Conservation (phyloP, 2,888 invertebrate species). For the Andrena bicolor region DNA sequence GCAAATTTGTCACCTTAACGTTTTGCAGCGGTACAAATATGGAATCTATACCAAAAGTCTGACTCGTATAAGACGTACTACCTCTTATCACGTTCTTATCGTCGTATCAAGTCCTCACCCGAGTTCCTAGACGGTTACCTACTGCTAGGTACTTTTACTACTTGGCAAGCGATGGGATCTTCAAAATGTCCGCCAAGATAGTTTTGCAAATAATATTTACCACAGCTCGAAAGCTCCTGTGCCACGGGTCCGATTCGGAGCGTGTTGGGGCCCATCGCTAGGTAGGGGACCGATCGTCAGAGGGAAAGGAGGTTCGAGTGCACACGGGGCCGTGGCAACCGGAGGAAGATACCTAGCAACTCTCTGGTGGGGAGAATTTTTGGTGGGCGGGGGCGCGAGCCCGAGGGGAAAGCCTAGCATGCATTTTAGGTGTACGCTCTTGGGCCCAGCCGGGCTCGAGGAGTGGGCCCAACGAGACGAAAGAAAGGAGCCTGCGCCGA, state of each 20-base stretch:
- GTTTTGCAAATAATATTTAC: conserved; percentile 4
- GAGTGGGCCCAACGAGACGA: conserved; percentile 76
- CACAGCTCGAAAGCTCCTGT: conserved; percentile 16
- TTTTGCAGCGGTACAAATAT: too few relatives aligned
- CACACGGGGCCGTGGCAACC: conserved; percentile 83
- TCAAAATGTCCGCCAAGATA: not conserved
- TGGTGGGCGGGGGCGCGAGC: conserved; percentile 69
- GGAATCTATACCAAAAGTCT: too few relatives aligned
- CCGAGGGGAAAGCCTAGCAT: conserved; percentile 81
- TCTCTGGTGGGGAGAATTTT: conserved; percentile 69
- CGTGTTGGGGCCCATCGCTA: conserved; percentile 35
- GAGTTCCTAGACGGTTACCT: too few relatives aligned
- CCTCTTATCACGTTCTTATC: too few relatives aligned
- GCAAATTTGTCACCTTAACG: not conserved
- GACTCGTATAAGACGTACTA: too few relatives aligned
- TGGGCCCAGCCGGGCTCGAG: conserved; percentile 59
- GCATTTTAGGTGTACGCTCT: conserved; percentile 82
- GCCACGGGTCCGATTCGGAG: conserved; percentile 7
- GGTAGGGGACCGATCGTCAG: conserved; percentile 59
- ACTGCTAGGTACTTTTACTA: too few relatives aligned
- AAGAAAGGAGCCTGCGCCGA: conserved; percentile 72
- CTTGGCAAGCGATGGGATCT: not conserved
- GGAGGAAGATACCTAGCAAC: conserved; percentile 83
- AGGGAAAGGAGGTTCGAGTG: conserved; percentile 66
- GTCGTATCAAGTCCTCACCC: too few relatives aligned